These are phyloP conservation scores for Cataglyphis cursor DNA, from an alignment of 2,888 invertebrate species.

Conservation along the genomic window DNA sequence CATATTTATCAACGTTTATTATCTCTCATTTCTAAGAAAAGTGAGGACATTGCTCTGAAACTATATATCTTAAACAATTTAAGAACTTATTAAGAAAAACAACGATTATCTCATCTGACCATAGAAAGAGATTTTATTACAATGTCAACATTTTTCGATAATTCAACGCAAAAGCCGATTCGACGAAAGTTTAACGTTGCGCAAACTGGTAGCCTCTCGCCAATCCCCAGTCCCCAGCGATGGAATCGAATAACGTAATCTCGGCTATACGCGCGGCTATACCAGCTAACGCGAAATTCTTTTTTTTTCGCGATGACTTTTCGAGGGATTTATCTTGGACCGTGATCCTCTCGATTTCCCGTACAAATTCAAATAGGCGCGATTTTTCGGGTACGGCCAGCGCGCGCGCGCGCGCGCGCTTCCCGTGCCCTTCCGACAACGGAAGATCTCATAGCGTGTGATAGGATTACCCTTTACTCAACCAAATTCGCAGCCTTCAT, in stretches of 20 bases:
- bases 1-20: not conserved
- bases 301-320: constrained; percentile 30
- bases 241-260: constrained; percentile 18
- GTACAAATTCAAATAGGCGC: constrained; percentile 54
- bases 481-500: constrained; percentile 86
- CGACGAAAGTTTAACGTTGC: constrained; percentile 24
- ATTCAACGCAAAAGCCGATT: constrained; percentile 11
- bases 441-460: constrained; percentile 84
- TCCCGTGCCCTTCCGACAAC: constrained; percentile 71
- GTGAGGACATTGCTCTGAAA: not conserved
- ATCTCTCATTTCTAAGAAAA: not conserved
- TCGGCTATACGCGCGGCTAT: constrained; percentile 4
- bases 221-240: not conserved
- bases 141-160: constrained; percentile 16
- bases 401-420: constrained; percentile 20
- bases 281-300: constrained; percentile 15
- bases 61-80: not conserved
- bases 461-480: constrained; percentile 87
- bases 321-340: constrained; percentile 21
- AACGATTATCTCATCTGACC: not conserved
- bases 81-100: not conserved
- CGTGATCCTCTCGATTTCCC: constrained; percentile 44
- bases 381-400: constrained; percentile 47
- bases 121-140: constrained; percentile 4
- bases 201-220: not conserved